These are phyloP conservation scores for Hirundichthys speculiger DNA, from an alignment of 2,113 vertebrate genomes.

Conservation along the genomic window DNA sequence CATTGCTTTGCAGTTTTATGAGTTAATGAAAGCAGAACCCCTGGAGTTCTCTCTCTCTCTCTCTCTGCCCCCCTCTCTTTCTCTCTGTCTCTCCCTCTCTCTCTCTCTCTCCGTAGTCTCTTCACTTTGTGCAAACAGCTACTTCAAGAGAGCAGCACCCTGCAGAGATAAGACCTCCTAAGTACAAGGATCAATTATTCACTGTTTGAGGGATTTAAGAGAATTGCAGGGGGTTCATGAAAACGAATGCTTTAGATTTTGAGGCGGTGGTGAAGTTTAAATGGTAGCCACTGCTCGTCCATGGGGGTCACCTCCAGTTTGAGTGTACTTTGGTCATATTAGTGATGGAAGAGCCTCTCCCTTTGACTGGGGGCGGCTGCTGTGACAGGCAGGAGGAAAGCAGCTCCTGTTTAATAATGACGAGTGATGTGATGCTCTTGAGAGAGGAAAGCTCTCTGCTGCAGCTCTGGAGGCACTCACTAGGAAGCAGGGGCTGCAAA, in stretches of 20 bases:
- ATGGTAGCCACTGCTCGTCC: constrained; percentile 27
- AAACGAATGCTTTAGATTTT: constrained; percentile 44
- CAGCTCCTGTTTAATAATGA: constrained; percentile 43
- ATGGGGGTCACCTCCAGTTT: constrained; percentile 48
- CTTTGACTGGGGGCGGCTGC: background rate
- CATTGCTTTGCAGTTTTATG: constrained; percentile 53
- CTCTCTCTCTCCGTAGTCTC: no score
- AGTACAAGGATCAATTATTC: constrained; percentile 72
- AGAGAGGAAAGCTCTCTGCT: constrained; percentile 5
- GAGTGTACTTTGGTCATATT: constrained; percentile 3
- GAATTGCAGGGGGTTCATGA: constrained; percentile 40
- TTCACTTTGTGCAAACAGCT: constrained; percentile 34
- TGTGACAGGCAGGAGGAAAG: constrained; percentile 22
- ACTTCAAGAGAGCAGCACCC: constrained; percentile 52
- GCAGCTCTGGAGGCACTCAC: constrained; percentile 26
- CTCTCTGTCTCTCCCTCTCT: no score
- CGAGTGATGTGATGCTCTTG: background rate
- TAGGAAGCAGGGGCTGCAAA: constrained; percentile 23
- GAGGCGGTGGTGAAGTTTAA: constrained; percentile 31
- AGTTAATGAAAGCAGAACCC: constrained; percentile 67
- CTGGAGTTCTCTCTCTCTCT: constrained; percentile 1
- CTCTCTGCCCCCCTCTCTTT: no score
- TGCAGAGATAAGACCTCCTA: constrained; percentile 66
- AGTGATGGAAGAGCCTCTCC: constrained; percentile 12
- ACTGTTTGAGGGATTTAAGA: constrained; percentile 53